Evolutionary conservation across 2,797 vertebrate species (phyloP).

Genomic region (Momotus momota): DNA sequence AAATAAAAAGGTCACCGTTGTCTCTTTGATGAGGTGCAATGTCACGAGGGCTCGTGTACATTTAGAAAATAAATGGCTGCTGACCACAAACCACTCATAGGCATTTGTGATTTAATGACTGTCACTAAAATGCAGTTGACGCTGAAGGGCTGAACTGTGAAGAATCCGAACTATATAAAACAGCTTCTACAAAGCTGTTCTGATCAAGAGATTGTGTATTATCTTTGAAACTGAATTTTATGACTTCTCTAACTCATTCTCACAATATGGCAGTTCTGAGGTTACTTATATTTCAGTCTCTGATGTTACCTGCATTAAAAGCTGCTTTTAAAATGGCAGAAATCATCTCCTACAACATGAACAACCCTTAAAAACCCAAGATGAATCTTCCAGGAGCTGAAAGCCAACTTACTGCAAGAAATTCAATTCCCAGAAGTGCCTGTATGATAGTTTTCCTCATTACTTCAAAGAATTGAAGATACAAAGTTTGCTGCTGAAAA

Average conservation of each 20-base stretch:
- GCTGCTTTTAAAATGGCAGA: slow-evolving; percentile 21
- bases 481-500: slow-evolving; percentile 28
- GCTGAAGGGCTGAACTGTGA: not conserved
- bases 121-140: not conserved
- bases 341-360: not conserved
- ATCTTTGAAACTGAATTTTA: not conserved
- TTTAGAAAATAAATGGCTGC: slow-evolving; percentile 25
- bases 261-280: not conserved
- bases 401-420: slow-evolving; percentile 36
- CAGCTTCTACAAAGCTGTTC: not conserved
- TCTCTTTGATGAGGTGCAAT: slow-evolving; percentile 2
- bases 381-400: slow-evolving; percentile 14
- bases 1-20: slow-evolving; percentile 21
- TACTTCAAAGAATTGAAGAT: not conserved
- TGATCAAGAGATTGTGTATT: not conserved
- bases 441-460: slow-evolving; percentile 3
- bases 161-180: not conserved
- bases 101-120: not conserved
- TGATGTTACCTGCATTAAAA: not conserved
- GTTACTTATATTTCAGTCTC: not conserved
- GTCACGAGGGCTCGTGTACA: not conserved
- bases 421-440: slow-evolving; percentile 37
- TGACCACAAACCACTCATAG: slow-evolving; percentile 8
- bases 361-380: not conserved
- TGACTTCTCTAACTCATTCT: not conserved